These are phyloP conservation scores for Dysmachus trigonus DNA, from an alignment of 2,888 invertebrate species.

Conservation along the genomic window DNA sequence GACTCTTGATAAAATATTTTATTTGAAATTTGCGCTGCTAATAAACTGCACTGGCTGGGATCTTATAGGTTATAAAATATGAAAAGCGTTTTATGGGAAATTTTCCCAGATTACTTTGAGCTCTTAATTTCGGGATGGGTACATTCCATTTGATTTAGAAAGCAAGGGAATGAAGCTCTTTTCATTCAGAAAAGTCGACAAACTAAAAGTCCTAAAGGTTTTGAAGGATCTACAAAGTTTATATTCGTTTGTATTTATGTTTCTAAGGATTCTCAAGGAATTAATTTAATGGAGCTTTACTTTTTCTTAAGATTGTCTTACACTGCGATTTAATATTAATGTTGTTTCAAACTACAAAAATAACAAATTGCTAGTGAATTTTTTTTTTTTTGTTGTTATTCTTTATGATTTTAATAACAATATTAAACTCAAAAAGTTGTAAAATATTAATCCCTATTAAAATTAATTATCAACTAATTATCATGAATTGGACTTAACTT, in stretches of 20 bases:
- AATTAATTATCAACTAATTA: too few relatives aligned
- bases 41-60: neutral
- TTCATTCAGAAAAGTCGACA: neutral
- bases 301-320: neutral
- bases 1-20: neutral
- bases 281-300: neutral
- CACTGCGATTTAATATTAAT: neutral
- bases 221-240: neutral
- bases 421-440: too few relatives aligned
- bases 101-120: neutral
- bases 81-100: neutral
- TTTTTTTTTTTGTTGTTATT: too few relatives aligned
- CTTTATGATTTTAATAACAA: too few relatives aligned
- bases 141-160: neutral
- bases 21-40: neutral
- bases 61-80: neutral
- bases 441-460: too few relatives aligned
- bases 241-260: neutral
- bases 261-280: too few relatives aligned
- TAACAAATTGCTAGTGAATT: too few relatives aligned
- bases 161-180: neutral
- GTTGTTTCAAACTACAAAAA: neutral
- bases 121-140: neutral
- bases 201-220: neutral
- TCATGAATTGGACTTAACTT: too few relatives aligned